These are phyloP conservation scores for Antigone vipio DNA, from an alignment of 2,113 vertebrate genomes.

Conservation along the genomic window DNA sequence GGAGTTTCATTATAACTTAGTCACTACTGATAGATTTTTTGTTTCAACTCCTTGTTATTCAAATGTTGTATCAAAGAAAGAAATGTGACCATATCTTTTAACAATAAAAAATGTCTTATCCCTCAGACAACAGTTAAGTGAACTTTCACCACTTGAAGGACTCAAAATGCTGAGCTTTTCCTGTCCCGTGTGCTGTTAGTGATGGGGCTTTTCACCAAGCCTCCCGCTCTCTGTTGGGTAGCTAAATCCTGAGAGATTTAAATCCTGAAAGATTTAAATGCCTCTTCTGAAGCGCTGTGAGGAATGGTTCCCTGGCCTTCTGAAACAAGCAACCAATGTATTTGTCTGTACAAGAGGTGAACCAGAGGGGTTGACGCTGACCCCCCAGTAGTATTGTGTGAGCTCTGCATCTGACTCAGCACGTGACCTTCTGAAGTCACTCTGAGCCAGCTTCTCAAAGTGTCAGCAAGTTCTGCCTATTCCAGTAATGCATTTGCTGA, in stretches of 20 bases:
- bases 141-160: not conserved
- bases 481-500: not conserved
- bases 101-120: not conserved
- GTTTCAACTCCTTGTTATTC: not conserved
- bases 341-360: not conserved
- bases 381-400: fast-evolving
- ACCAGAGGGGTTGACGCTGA: not conserved
- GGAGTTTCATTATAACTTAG: not conserved
- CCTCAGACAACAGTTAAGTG: not conserved
- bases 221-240: not conserved
- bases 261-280: not conserved
- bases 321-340: not conserved
- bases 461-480: not conserved
- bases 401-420: not conserved
- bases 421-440: not conserved
- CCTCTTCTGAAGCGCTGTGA: not conserved
- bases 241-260: not conserved
- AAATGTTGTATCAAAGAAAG: not conserved
- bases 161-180: not conserved
- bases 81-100: not conserved
- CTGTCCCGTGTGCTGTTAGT: not conserved
- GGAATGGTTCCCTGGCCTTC: not conserved
- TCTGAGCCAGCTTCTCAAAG: not conserved
- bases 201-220: not conserved
- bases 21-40: not conserved